Conservation (phyloP, 2,113 vertebrate species). For the Ornithorhynchus anatinus region DNA sequence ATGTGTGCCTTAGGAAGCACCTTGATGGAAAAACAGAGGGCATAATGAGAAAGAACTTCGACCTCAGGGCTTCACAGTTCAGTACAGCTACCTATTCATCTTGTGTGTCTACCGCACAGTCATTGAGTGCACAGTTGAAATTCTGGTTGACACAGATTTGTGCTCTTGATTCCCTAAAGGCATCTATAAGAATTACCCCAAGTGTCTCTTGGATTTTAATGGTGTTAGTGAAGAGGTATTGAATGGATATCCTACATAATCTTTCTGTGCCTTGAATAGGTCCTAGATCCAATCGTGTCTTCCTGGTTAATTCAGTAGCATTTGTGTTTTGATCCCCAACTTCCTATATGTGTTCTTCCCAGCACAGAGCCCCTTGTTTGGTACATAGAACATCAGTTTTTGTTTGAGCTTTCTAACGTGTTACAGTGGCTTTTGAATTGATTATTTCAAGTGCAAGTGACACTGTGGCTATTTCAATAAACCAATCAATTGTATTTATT, state of each 20-base stretch:
- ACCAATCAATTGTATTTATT: too few relatives aligned
- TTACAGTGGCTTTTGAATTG: too few relatives aligned
- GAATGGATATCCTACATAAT: too few relatives aligned
- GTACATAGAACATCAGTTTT: too few relatives aligned
- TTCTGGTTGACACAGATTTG: background rate
- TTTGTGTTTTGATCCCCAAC: background rate
- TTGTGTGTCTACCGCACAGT: conserved; percentile 36
- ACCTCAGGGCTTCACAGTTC: conserved; percentile 59
- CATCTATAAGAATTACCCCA: background rate
- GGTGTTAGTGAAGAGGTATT: too few relatives aligned
- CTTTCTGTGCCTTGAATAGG: too few relatives aligned
- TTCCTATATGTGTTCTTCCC: conserved; percentile 6
- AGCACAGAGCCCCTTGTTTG: too few relatives aligned
- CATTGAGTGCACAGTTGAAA: background rate
- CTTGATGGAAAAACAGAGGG: conserved; percentile 57
- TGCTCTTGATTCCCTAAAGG: background rate
- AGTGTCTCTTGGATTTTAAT: conserved; percentile 38
- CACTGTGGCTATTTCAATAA: too few relatives aligned
- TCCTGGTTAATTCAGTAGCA: too few relatives aligned
- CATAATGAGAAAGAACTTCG: conserved; percentile 71
- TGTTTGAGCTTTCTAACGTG: too few relatives aligned
- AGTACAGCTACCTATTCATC: conserved; percentile 64
- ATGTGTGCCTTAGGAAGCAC: conserved; percentile 43
- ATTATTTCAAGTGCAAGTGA: too few relatives aligned
- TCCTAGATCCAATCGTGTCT: too few relatives aligned